phyloP scores from a whole-genome alignment of 2,888 invertebrate genomes.

The Parnassius apollo region DNA sequence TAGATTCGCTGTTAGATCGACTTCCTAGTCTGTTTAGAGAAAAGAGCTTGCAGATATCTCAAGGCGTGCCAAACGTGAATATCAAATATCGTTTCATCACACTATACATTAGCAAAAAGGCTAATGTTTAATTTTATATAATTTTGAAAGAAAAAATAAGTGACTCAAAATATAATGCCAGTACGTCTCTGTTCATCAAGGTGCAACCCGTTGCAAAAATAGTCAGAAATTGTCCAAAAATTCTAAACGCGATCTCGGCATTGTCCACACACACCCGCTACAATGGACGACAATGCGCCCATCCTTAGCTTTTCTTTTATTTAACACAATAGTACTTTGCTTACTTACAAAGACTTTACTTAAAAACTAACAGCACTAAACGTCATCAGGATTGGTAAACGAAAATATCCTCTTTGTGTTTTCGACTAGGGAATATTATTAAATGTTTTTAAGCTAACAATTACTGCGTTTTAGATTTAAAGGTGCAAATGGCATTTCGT shows the following conservation, averaged over 20 bases:
- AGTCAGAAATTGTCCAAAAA: conserved; percentile 76
- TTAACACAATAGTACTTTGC: conserved; percentile 71
- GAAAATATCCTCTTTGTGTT: conserved; percentile 31
- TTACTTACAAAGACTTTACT: conserved; percentile 57
- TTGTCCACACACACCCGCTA: conserved; percentile 77
- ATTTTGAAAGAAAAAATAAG: too few relatives aligned
- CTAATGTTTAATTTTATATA: too few relatives aligned
- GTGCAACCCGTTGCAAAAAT: conserved; percentile 80
- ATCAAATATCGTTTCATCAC: too few relatives aligned
- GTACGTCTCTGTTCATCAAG: conserved; percentile 62
- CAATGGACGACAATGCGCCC: conserved; percentile 71
- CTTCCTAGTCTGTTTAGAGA: too few relatives aligned
- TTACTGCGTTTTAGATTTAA: conserved; percentile 38
- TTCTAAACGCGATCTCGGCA: conserved; percentile 71
- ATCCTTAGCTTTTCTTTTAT: conserved; percentile 79
- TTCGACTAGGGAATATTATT: conserved; percentile 11
- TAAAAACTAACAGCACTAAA: conserved; percentile 32
- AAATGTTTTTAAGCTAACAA: conserved; percentile 2
- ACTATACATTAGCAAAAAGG: too few relatives aligned
- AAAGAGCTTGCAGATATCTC: too few relatives aligned
- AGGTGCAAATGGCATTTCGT: conserved; percentile 61
- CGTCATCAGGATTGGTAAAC: conserved; percentile 7
- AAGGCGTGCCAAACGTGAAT: too few relatives aligned
- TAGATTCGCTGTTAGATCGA: too few relatives aligned
- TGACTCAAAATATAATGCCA: conserved; percentile 13